These are phyloP conservation scores for Xiphophorus hellerii DNA, from an alignment of 2,113 vertebrate species.

Conservation along the genomic window DNA sequence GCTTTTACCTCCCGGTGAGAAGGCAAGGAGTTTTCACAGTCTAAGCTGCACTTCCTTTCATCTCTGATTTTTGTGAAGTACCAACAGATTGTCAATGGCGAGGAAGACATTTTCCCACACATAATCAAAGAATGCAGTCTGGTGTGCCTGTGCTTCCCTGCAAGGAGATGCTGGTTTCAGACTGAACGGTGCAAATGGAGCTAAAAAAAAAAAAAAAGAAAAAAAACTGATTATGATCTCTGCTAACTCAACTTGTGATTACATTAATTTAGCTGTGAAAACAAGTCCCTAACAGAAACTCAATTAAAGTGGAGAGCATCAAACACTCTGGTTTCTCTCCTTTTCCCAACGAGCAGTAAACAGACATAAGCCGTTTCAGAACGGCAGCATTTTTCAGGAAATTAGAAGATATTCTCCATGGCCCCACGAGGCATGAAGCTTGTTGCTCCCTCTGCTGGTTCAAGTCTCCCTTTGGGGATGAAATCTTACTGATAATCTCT, in stretches of 20 bases:
- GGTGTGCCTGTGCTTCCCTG: conserved; percentile 10
- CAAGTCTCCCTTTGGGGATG: conserved; percentile 31
- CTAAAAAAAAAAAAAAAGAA: conserved; percentile 3
- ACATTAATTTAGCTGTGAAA: conserved; percentile 38
- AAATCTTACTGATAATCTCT: neutral
- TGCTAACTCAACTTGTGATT: conserved; percentile 42
- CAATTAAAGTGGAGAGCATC: conserved; percentile 1
- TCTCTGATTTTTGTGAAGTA: conserved; percentile 69
- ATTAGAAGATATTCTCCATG: conserved; percentile 33
- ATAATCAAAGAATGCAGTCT: conserved; percentile 60
- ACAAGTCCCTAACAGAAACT: conserved; percentile 23
- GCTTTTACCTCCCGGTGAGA: conserved; percentile 71
- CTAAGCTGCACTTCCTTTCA: conserved; percentile 70
- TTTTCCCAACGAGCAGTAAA: neutral
- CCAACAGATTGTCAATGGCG: conserved; percentile 71
- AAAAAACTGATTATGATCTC: conserved; percentile 40
- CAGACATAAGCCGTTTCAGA: neutral
- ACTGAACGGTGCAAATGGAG: neutral
- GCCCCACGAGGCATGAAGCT: conserved; percentile 42
- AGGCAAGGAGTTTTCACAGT: conserved; percentile 61
- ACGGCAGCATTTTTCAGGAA: neutral
- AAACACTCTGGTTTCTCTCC: neutral
- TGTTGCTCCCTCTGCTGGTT: conserved; percentile 63
- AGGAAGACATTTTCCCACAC: conserved; percentile 65
- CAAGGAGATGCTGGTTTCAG: conserved; percentile 19